Percentiles rank a stretch among this genome's conserved stretches.
phyloP scores from a whole-genome alignment of 1,140 invertebrate genomes.

The Drosophila asahinai region DNA sequence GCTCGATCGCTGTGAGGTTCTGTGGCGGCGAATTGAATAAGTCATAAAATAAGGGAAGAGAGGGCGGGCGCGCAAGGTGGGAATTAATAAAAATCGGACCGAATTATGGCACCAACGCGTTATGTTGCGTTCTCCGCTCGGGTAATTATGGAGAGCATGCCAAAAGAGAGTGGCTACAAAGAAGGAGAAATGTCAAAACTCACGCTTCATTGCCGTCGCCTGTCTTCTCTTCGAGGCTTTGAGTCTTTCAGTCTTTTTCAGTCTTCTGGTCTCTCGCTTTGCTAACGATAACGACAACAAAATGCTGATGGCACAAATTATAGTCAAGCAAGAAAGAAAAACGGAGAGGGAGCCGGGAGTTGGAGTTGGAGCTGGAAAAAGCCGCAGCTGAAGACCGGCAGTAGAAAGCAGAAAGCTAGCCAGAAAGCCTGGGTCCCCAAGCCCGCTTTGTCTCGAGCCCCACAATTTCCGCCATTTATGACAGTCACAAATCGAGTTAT shows the following conservation, averaged over 20 bases:
- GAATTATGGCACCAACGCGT: conserved; percentile 37
- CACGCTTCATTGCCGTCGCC: conserved; percentile 70
- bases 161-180: conserved; percentile 50
- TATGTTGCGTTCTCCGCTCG: conserved; percentile 20
- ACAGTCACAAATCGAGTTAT: conserved; percentile 84
- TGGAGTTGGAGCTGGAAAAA: conserved; percentile 24
- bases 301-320: conserved; percentile 81
- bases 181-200: conserved; percentile 71
- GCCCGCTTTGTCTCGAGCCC: conserved; percentile 63
- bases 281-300: conserved; percentile 79
- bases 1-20: conserved; percentile 20
- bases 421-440: conserved; percentile 61
- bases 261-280: conserved; percentile 40
- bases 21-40: conserved; percentile 67
- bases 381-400: conserved; percentile 65
- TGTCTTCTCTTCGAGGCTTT: conserved; percentile 11
- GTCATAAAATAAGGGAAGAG: conserved; percentile 59
- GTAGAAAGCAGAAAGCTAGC: conserved; percentile 71
- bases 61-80: conserved; percentile 18
- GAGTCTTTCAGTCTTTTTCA: not conserved
- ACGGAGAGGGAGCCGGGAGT: conserved; percentile 25
- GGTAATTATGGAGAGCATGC: conserved; percentile 63
- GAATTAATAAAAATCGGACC: conserved; percentile 60
- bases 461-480: conserved; percentile 84
- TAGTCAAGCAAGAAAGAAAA: conserved; percentile 66